Evolutionary conservation across 2,888 invertebrate species (phyloP).

Genomic region (Plutella xylostella): DNA sequence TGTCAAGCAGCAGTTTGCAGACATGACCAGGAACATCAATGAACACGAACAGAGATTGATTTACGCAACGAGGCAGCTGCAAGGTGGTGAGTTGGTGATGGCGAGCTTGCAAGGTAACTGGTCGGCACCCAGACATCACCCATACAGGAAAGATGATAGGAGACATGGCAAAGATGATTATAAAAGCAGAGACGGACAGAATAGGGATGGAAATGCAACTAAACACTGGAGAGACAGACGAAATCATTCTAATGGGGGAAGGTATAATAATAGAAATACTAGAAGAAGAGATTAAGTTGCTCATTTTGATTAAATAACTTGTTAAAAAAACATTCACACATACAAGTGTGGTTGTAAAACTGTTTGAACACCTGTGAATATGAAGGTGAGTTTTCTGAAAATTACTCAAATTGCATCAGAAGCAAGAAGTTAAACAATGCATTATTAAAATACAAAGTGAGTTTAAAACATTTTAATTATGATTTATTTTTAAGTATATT

Average conservation of each 20-base stretch:
- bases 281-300: slow-evolving; percentile 29
- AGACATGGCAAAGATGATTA: slow-evolving; percentile 31
- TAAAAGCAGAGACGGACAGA: slow-evolving; percentile 23
- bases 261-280: slow-evolving; percentile 32
- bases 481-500: too few species aligned
- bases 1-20: slow-evolving; percentile 43
- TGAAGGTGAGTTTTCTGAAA: too few species aligned
- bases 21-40: slow-evolving; percentile 46
- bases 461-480: too few species aligned
- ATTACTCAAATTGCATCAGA: too few species aligned
- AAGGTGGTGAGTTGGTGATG: slow-evolving; percentile 30
- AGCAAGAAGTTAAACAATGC: too few species aligned
- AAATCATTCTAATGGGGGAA: slow-evolving; percentile 17
- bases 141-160: slow-evolving; percentile 32
- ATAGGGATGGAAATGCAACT: slow-evolving; percentile 27
- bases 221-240: slow-evolving; percentile 38
- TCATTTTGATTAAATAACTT: too few species aligned
- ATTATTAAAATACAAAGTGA: too few species aligned
- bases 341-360: too few species aligned
- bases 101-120: slow-evolving; percentile 64
- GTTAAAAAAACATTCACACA: too few species aligned
- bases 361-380: too few species aligned
- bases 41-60: slow-evolving; percentile 28
- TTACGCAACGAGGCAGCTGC: slow-evolving; percentile 23
- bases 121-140: slow-evolving; percentile 45